These are phyloP conservation scores for Fregetta grallaria DNA, from an alignment of 2,113 vertebrate species.

Conservation along the genomic window DNA sequence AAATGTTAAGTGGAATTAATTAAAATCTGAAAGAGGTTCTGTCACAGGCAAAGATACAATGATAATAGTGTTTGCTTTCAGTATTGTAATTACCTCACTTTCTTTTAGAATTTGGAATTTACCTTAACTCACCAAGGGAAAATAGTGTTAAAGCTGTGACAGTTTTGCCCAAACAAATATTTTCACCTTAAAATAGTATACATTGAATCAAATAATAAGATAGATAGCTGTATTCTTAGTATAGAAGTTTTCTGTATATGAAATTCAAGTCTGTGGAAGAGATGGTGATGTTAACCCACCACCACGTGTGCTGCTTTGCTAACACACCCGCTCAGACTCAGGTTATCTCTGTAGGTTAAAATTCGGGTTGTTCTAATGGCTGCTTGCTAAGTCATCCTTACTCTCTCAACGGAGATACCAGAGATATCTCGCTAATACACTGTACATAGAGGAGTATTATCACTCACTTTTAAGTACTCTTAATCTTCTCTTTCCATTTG, in stretches of 20 bases:
- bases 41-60: constrained; percentile 26
- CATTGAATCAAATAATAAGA: neutral
- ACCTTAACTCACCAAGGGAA: neutral
- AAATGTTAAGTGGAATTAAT: constrained; percentile 74
- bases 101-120: neutral
- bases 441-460: rapidly evolving
- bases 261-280: neutral
- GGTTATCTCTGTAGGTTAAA: too few relatives aligned
- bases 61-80: constrained; percentile 46
- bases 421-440: neutral
- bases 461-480: neutral
- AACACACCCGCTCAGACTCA: too few relatives aligned
- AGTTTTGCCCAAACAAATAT: neutral
- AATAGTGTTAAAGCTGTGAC: neutral
- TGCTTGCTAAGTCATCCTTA: neutral
- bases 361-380: neutral
- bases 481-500: neutral
- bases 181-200: neutral
- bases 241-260: neutral
- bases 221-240: neutral
- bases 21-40: constrained; percentile 59
- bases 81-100: neutral
- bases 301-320: neutral
- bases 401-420: neutral
- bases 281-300: neutral